phyloP scores from a whole-genome alignment of 2,113 vertebrate genomes.

The Gallinago undulata region DNA sequence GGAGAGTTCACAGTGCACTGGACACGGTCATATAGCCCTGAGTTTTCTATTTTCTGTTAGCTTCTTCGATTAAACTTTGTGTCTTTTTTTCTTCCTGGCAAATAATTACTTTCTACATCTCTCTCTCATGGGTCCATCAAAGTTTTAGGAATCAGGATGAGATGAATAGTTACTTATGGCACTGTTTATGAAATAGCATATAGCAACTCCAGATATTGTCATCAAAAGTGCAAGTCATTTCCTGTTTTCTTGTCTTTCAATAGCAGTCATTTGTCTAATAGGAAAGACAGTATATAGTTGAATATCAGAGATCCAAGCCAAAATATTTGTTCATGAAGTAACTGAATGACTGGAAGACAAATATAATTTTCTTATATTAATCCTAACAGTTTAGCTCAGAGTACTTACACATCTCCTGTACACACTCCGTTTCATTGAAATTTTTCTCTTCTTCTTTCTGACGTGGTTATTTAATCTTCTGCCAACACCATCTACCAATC shows the following conservation, averaged over 20 bases:
- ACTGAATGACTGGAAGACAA: constrained; percentile 71
- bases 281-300: constrained; percentile 34
- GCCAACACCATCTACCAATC: constrained; percentile 60
- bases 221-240: constrained; percentile 43
- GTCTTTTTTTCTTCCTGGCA: constrained; percentile 3
- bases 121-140: constrained; percentile 23
- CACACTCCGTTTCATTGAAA: constrained; percentile 55
- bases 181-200: constrained; percentile 51
- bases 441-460: constrained; percentile 40
- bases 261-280: constrained; percentile 41
- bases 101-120: constrained; percentile 30
- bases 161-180: constrained; percentile 27
- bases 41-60: constrained; percentile 41
- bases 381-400: constrained; percentile 61
- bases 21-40: background rate
- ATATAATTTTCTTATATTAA: constrained; percentile 76
- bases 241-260: constrained; percentile 30
- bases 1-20: background rate
- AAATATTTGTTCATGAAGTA: constrained; percentile 69
- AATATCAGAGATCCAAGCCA: constrained; percentile 51
- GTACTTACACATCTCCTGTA: constrained; percentile 64
- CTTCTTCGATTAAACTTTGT: constrained; percentile 35
- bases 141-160: constrained; percentile 14
- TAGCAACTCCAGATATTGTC: constrained; percentile 48
- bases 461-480: constrained; percentile 77